Percentiles rank a stretch among this genome's conserved stretches.
phyloP scores from a whole-genome alignment of 35 echinoderm and acorn worm genomes.

The Eucidaris tribuloides region DNA sequence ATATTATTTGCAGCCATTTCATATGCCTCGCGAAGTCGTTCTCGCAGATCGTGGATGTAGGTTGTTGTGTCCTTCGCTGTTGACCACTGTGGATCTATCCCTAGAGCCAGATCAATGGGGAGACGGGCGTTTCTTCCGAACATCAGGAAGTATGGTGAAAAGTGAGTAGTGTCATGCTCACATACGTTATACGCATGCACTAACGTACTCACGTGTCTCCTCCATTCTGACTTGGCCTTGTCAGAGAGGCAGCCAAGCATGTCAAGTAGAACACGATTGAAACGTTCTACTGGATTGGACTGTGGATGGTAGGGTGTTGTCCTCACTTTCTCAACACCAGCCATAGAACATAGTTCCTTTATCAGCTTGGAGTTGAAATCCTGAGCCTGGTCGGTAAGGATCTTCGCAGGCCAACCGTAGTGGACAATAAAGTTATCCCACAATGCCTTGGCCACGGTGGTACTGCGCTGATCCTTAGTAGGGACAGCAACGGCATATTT shows the following conservation, averaged over 20 bases:
- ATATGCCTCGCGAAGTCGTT: not conserved
- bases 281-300: conserved; percentile 40
- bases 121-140: conserved; percentile 21
- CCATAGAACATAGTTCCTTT: conserved; percentile 38
- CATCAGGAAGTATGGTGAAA: conserved; percentile 44
- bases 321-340: conserved; percentile 12
- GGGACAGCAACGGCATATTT: conserved; percentile 28
- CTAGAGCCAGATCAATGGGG: conserved; percentile 23
- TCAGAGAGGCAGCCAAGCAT: conserved; percentile 11
- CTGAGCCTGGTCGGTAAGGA: conserved; percentile 51
- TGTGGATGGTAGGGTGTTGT: conserved; percentile 61
- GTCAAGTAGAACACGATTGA: conserved; percentile 22
- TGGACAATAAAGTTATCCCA: conserved; percentile 57
- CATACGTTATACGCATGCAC: conserved; percentile 40
- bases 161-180: conserved; percentile 29
- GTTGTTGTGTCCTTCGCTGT: not conserved
- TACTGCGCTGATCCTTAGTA: not conserved
- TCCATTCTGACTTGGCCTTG: conserved; percentile 11
- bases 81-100: conserved; percentile 3
- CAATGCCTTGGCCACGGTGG: not conserved
- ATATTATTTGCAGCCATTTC: not conserved
- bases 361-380: conserved; percentile 50
- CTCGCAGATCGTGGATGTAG: not conserved
- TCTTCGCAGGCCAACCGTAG: conserved; percentile 38
- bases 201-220: not conserved